Percentiles rank a stretch among this genome's conserved stretches.
These are phyloP conservation scores for Chaenodraco wilsoni DNA, from an alignment of 2,797 vertebrate species.

Conservation along the genomic window DNA sequence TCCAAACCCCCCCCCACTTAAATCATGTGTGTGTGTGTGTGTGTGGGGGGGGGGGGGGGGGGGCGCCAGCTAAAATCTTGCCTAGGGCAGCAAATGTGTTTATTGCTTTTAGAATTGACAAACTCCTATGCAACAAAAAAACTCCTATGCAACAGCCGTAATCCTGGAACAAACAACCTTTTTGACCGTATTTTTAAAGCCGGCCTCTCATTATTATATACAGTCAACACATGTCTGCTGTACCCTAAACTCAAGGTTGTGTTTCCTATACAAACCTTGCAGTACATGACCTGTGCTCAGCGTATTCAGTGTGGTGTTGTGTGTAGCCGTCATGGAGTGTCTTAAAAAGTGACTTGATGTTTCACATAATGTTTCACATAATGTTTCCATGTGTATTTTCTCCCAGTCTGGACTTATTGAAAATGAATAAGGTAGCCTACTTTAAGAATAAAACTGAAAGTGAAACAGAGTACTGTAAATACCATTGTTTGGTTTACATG, in stretches of 20 bases:
- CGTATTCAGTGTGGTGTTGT: not conserved
- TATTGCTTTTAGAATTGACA: not conserved
- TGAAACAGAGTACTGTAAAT: not conserved
- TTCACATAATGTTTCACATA: not conserved
- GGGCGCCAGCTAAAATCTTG: too few species aligned
- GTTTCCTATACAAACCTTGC: conserved; percentile 52
- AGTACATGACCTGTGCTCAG: not conserved
- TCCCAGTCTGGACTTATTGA: conserved; percentile 5
- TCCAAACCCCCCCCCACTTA: too few species aligned
- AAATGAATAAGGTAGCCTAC: not conserved
- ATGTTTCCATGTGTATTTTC: not conserved
- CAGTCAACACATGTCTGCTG: conserved; percentile 33
- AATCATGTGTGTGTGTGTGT: too few species aligned
- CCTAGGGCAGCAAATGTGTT: not conserved
- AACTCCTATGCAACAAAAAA: not conserved
- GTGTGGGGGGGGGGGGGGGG: too few species aligned
- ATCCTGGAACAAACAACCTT: conserved; percentile 6
- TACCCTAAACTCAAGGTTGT: conserved; percentile 36
- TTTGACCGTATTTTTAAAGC: not conserved
- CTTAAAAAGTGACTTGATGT: not conserved
- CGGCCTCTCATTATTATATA: not conserved
- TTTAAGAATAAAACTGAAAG: not conserved
- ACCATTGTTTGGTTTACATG: not conserved
- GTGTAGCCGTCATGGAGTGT: not conserved
- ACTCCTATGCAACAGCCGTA: not conserved